These are phyloP conservation scores for Phoxinus phoxinus DNA, from an alignment of 2,113 vertebrate species.

Conservation along the genomic window DNA sequence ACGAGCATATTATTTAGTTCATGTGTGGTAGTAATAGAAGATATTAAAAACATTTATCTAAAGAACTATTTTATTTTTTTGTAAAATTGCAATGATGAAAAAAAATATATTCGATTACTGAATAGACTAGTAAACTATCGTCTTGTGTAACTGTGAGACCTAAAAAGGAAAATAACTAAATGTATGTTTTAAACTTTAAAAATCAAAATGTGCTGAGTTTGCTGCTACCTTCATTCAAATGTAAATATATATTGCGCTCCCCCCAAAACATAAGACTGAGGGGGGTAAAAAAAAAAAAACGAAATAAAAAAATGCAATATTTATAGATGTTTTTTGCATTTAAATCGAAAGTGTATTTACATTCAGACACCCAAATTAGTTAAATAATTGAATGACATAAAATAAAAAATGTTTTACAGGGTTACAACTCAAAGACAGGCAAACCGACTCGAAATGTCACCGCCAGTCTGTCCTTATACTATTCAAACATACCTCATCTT, in stretches of 20 bases:
- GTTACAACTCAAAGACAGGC: conserved; percentile 7
- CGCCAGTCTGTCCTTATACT: conserved; percentile 21
- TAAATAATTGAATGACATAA: not conserved
- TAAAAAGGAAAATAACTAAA: conserved; percentile 39
- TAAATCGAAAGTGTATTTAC: not conserved
- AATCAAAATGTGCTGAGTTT: conserved; percentile 45
- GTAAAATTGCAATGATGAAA: conserved; percentile 46
- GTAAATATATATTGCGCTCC: conserved; percentile 40
- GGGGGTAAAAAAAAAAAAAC: not conserved
- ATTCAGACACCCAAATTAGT: not conserved
- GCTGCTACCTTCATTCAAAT: conserved; percentile 42
- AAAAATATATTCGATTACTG: conserved; percentile 51
- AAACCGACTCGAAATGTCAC: not conserved
- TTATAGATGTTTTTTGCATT: conserved; percentile 1
- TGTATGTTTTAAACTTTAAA: conserved; percentile 46
- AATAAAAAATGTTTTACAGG: not conserved
- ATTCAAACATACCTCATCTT: conserved; percentile 14
- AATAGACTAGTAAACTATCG: conserved; percentile 51
- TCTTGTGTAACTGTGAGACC: conserved; percentile 56
- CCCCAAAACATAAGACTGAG: conserved; percentile 13
- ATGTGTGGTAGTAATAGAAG: conserved; percentile 58
- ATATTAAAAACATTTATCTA: conserved; percentile 55
- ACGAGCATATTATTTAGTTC: conserved; percentile 53
- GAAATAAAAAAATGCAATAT: not conserved
- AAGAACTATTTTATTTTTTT: conserved; percentile 56